These are phyloP conservation scores for Diadophis punctatus DNA, from an alignment of 2,113 vertebrate genomes.

Conservation along the genomic window DNA sequence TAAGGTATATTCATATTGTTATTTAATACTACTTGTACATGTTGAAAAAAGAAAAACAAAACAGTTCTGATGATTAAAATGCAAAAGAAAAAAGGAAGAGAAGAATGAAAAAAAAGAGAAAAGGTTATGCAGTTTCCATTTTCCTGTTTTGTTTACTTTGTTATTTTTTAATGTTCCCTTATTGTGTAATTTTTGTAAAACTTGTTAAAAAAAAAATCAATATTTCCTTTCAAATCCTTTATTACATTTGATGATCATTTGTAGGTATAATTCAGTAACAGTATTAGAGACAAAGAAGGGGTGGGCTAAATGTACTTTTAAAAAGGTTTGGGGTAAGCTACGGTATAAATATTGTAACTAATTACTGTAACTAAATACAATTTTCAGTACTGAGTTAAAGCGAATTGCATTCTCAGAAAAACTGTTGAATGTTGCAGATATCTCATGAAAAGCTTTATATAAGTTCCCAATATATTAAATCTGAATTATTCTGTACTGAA, in stretches of 20 bases:
- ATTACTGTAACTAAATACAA: neutral
- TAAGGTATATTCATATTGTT: neutral
- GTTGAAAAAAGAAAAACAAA: neutral
- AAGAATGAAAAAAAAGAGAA: neutral
- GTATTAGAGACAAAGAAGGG: neutral
- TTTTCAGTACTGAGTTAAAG: neutral
- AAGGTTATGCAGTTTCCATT: neutral
- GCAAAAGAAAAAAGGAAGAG: neutral
- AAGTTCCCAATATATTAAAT: constrained; percentile 8
- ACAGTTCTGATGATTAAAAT: neutral
- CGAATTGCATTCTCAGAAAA: neutral
- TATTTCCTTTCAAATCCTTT: neutral
- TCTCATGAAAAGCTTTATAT: constrained; percentile 6
- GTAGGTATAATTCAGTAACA: neutral
- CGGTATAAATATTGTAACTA: neutral
- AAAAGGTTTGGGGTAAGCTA: neutral
- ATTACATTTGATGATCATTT: neutral
- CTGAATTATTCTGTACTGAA: constrained; percentile 20
- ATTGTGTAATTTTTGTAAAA: neutral
- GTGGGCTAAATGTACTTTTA: neutral
- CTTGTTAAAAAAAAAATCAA: neutral
- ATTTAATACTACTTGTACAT: neutral
- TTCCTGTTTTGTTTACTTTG: neutral
- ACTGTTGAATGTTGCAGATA: neutral
- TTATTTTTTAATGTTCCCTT: neutral